Conservation (phyloP, 2,888 invertebrate genomes). For the Pseudococcus viburni region DNA sequence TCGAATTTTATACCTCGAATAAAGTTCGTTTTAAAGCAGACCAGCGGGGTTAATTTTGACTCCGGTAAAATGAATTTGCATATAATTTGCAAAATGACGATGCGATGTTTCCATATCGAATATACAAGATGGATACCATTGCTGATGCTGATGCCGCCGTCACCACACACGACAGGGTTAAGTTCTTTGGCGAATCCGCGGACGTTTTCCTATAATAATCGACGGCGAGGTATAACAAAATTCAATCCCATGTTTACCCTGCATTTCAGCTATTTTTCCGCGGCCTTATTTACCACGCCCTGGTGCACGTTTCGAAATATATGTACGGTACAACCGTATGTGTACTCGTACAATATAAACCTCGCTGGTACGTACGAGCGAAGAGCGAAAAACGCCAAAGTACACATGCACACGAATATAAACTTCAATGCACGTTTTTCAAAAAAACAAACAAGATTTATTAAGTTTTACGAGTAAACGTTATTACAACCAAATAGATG, state of each 20-base stretch:
- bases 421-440: constrained; percentile 51
- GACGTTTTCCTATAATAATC: neutral
- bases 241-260: constrained; percentile 47
- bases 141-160: too few species aligned
- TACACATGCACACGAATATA: neutral
- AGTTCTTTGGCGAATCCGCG: neutral
- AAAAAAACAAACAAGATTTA: constrained; percentile 53
- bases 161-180: neutral
- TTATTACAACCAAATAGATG: constrained; percentile 54
- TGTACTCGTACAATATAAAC: neutral
- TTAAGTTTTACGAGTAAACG: constrained; percentile 57
- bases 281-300: constrained; percentile 18
- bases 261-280: constrained; percentile 38
- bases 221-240: neutral
- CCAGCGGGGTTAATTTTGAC: too few species aligned
- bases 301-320: constrained; percentile 5
- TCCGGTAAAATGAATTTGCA: too few species aligned
- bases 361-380: neutral
- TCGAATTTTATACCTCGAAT: too few species aligned
- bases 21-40: too few species aligned
- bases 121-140: too few species aligned
- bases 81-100: too few species aligned
- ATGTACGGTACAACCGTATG: neutral
- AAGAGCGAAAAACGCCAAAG: neutral
- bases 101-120: too few species aligned